phyloP scores from a whole-genome alignment of 1,140 invertebrate genomes.

The Ylistrum balloti region DNA sequence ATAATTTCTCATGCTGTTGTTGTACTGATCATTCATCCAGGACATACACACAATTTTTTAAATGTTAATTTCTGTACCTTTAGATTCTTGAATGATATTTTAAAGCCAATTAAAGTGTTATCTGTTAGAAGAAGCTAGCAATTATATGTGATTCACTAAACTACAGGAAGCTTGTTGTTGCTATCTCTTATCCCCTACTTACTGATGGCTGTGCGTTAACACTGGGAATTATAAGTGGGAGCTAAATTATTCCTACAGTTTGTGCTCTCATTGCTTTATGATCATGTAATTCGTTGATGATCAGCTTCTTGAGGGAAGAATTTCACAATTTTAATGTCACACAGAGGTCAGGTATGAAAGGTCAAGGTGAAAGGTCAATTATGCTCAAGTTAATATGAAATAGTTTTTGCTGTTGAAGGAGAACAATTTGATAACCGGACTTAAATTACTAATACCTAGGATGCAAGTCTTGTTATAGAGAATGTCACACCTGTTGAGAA shows the following conservation, averaged over 20 bases:
- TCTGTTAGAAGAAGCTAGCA: not conserved
- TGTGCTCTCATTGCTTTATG: too few relatives aligned
- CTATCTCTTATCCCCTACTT: too few relatives aligned
- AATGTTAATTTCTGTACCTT: not conserved
- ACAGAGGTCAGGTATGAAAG: not conserved
- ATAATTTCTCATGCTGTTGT: not conserved
- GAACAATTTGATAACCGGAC: not conserved
- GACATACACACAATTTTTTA: not conserved
- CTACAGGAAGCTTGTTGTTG: too few relatives aligned
- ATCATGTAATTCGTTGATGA: too few relatives aligned
- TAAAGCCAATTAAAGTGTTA: conserved; percentile 19
- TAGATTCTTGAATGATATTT: not conserved
- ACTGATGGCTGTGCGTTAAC: too few relatives aligned
- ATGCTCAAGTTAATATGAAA: not conserved
- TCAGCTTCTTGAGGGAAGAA: not conserved
- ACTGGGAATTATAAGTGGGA: too few relatives aligned
- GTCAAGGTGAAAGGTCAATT: not conserved
- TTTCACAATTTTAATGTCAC: not conserved
- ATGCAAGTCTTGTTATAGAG: not conserved
- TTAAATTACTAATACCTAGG: not conserved
- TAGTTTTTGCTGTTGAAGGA: not conserved
- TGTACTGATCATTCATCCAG: not conserved
- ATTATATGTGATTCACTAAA: not conserved
- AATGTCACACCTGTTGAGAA: not conserved
- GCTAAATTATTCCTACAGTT: too few relatives aligned